Evolutionary conservation across 2,113 vertebrate species (phyloP).

Genomic region (Sinocyclocheilus anophthalmus): DNA sequence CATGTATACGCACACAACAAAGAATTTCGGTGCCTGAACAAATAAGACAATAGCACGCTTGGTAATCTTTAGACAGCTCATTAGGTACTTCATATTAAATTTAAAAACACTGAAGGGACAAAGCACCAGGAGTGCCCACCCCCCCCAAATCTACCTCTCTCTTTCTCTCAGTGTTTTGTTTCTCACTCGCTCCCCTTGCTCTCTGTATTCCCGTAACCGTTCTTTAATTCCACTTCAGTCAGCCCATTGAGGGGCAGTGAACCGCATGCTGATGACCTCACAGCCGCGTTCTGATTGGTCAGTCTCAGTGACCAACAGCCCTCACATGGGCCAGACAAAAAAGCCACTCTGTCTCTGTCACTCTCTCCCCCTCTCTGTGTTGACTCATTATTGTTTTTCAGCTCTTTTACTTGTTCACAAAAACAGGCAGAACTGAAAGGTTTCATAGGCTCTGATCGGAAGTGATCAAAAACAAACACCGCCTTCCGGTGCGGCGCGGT

Average conservation of each 20-base stretch:
- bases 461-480: conserved; percentile 45
- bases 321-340: conserved; percentile 38
- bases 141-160: not conserved
- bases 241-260: conserved; percentile 53
- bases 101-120: conserved; percentile 48
- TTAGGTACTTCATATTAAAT: conserved; percentile 53
- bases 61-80: conserved; percentile 40
- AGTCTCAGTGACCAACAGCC: conserved; percentile 37
- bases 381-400: conserved; percentile 25
- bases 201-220: conserved; percentile 47
- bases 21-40: conserved; percentile 25
- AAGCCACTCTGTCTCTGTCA: conserved; percentile 25
- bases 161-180: not conserved
- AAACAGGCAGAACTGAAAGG: conserved; percentile 22
- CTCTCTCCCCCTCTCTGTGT: not conserved
- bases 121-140: conserved; percentile 35
- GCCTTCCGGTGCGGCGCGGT: not conserved
- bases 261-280: conserved; percentile 50
- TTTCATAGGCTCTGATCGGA: conserved; percentile 41
- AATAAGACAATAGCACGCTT: conserved; percentile 45
- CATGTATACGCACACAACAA: conserved; percentile 25
- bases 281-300: conserved; percentile 44
- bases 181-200: conserved; percentile 21
- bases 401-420: conserved; percentile 14
- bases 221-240: conserved; percentile 56